These are phyloP conservation scores for Ethmia dodecea DNA, from an alignment of 2,888 invertebrate species.

Conservation along the genomic window DNA sequence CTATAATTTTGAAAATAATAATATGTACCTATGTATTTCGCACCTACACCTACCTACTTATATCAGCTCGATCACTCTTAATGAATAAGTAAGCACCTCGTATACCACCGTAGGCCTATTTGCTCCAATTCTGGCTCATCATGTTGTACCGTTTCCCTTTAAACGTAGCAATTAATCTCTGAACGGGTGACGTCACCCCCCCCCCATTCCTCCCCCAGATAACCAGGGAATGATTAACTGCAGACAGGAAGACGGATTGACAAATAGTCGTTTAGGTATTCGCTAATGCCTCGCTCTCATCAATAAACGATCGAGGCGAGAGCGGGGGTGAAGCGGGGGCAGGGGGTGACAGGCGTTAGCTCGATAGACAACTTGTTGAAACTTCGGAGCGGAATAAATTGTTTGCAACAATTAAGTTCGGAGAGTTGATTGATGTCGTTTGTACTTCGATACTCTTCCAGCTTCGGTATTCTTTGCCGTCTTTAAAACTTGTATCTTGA, in stretches of 20 bases:
- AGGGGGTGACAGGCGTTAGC: conserved; percentile 24
- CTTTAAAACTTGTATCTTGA: too few species aligned
- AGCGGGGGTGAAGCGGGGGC: conserved; percentile 8
- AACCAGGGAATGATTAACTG: conserved; percentile 71
- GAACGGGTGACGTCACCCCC: conserved; percentile 58
- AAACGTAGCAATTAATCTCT: conserved; percentile 71
- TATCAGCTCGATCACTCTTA: too few species aligned
- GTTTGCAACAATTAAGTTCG: conserved; percentile 25
- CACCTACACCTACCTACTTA: too few species aligned
- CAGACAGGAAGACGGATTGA: conserved; percentile 75
- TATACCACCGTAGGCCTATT: conserved; percentile 24
- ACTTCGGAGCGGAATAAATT: conserved; percentile 32
- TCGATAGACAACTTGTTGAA: conserved; percentile 26
- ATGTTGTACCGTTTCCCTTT: conserved; percentile 34
- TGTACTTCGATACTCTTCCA: conserved; percentile 10
- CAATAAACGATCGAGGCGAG: conserved; percentile 56
- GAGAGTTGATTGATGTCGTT: conserved; percentile 23
- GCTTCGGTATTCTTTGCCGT: conserved; percentile 1
- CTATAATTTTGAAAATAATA: too few species aligned
- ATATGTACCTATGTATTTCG: too few species aligned
- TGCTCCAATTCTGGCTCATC: conserved; percentile 54
- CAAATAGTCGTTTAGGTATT: conserved; percentile 76
- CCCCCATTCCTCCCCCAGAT: conserved; percentile 35
- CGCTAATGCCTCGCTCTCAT: conserved; percentile 69
- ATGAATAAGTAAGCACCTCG: not conserved